Evolutionary conservation across 2,888 invertebrate species (phyloP).

Genomic region (Matsumyia berberina): DNA sequence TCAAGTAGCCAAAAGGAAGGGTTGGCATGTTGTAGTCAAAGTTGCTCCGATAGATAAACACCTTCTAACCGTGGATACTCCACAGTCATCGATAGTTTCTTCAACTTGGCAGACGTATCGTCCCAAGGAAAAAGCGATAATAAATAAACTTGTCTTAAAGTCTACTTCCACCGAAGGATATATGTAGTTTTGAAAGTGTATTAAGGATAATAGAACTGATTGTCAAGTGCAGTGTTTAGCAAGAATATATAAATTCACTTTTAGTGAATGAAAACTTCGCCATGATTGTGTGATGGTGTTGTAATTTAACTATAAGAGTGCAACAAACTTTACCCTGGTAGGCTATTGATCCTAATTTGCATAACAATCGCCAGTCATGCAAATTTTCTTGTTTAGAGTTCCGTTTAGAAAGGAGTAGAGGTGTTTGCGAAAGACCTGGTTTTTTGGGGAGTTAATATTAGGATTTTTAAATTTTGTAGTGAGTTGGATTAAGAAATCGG

Average conservation of each 20-base stretch:
- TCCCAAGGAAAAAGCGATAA: constrained; percentile 33
- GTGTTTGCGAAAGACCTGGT: not conserved
- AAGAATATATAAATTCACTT: constrained; percentile 36
- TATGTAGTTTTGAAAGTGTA: constrained; percentile 22
- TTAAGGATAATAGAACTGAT: constrained; percentile 54
- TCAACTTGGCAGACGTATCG: constrained; percentile 65
- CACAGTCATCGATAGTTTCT: constrained; percentile 74
- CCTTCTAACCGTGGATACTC: constrained; percentile 54
- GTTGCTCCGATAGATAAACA: constrained; percentile 64
- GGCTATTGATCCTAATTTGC: constrained; percentile 76
- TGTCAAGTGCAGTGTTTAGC: constrained; percentile 72
- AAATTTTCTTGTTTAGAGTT: constrained; percentile 36
- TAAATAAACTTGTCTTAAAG: constrained; percentile 17
- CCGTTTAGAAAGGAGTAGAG: constrained; percentile 22
- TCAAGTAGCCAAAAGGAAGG: constrained; percentile 28
- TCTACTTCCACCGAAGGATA: constrained; percentile 14
- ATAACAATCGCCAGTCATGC: constrained; percentile 72
- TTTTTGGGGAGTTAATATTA: not conserved
- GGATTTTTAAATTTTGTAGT: not conserved
- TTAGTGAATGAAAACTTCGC: constrained; percentile 60
- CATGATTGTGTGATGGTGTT: constrained; percentile 40
- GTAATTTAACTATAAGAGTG: constrained; percentile 58
- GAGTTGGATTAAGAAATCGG: not conserved
- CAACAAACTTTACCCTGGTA: constrained; percentile 70
- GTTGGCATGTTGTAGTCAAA: constrained; percentile 29